A percentile compares a stretch with the other conserved stretches of the same genome.
Conservation (phyloP, 2,888 invertebrate genomes). For the Synanthedon andrenaeformis region DNA sequence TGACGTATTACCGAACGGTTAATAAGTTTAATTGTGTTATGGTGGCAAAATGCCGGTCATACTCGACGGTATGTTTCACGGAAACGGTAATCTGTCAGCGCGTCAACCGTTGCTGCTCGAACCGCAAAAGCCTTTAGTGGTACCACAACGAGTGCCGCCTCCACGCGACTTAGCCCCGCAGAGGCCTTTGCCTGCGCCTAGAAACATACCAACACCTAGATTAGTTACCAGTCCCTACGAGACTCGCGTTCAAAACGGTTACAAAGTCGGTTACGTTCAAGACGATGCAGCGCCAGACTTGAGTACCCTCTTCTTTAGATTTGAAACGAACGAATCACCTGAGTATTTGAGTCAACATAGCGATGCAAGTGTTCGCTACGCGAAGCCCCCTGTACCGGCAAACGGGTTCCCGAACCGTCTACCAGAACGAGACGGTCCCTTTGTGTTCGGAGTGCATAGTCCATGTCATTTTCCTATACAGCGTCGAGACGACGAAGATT, state of each 20-base stretch:
- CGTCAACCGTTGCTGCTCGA: conserved; percentile 63
- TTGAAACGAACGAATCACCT: conserved; percentile 57
- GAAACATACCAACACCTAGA: conserved; percentile 52
- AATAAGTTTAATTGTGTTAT: conserved; percentile 21
- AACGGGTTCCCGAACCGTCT: conserved; percentile 53
- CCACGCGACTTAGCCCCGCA: conserved; percentile 53
- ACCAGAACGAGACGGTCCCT: conserved; percentile 68
- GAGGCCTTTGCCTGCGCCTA: conserved; percentile 43
- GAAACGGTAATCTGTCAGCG: conserved; percentile 61
- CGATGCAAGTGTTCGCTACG: conserved; percentile 53
- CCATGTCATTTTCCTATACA: conserved; percentile 61
- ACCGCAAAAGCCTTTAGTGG: conserved; percentile 56
- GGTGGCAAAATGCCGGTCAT: conserved; percentile 51
- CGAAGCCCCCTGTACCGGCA: conserved; percentile 54
- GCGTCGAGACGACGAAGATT: conserved; percentile 54
- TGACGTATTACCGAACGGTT: conserved; percentile 32
- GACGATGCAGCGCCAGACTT: conserved; percentile 57
- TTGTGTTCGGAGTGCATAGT: conserved; percentile 73
- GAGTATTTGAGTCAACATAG: conserved; percentile 57
- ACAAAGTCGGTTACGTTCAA: conserved; percentile 63
- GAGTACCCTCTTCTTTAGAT: conserved; percentile 59
- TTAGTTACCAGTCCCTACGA: conserved; percentile 64
- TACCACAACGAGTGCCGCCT: conserved; percentile 57
- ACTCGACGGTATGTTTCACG: conserved; percentile 62
- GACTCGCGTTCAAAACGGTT: conserved; percentile 50